These are phyloP conservation scores for Alligator sinensis DNA, from an alignment of 2,113 vertebrate genomes.

Conservation along the genomic window DNA sequence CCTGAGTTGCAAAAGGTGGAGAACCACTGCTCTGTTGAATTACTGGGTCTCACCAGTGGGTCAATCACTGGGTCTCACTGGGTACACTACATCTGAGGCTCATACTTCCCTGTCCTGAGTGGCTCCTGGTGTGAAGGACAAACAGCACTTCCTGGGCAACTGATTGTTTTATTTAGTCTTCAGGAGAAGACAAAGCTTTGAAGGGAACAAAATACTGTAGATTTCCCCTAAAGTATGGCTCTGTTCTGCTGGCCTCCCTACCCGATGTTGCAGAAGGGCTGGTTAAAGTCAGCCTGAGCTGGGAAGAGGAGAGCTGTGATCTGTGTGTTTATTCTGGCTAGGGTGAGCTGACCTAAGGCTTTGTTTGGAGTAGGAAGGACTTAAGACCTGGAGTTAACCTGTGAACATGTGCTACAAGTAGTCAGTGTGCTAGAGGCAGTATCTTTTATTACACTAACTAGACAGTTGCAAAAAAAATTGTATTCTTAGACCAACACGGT, in stretches of 20 bases:
- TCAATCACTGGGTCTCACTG: too few relatives aligned
- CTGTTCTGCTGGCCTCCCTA: background rate
- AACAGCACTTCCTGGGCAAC: background rate
- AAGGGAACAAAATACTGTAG: background rate
- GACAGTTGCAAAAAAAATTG: too few relatives aligned
- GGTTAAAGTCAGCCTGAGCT: fast-evolving
- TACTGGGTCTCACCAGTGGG: too few relatives aligned
- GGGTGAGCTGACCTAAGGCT: background rate
- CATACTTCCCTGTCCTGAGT: background rate
- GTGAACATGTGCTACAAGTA: background rate
- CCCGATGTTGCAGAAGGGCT: fast-evolving
- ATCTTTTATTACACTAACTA: too few relatives aligned
- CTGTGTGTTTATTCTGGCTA: fast-evolving
- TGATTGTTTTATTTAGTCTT: background rate
- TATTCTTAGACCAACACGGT: too few relatives aligned
- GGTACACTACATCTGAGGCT: too few relatives aligned
- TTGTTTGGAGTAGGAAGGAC: fast-evolving
- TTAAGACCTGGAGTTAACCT: background rate
- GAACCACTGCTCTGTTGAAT: too few relatives aligned
- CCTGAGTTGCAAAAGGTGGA: too few relatives aligned
- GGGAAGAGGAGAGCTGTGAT: background rate
- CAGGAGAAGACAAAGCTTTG: background rate
- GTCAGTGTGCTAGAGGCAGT: too few relatives aligned
- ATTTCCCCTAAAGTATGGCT: background rate
- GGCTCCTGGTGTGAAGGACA: background rate